A percentile compares a stretch with the other conserved stretches of the same genome.
Evolutionary conservation across 2,113 vertebrate genomes (phyloP).

Genomic region (Dascyllus trimaculatus): DNA sequence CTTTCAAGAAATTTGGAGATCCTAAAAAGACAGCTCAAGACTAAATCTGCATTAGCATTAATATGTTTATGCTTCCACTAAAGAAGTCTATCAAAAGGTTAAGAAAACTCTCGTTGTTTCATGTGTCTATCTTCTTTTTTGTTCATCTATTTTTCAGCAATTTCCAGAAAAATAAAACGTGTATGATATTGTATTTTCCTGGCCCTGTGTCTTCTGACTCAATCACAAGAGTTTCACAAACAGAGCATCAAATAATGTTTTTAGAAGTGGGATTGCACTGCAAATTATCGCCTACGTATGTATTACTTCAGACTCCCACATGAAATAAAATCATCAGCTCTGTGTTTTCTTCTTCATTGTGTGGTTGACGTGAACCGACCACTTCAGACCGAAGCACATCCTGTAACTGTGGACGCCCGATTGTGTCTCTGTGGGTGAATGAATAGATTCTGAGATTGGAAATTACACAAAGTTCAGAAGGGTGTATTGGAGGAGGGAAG

Average conservation of each 20-base stretch:
- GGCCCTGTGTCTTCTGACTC: not conserved
- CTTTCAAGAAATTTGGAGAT: no score
- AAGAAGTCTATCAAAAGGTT: no score
- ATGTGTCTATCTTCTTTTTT: no score
- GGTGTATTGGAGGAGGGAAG: slow-evolving; percentile 16
- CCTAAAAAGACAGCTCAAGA: no score
- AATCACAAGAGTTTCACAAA: not conserved
- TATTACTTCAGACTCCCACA: slow-evolving; percentile 39
- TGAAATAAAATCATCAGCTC: slow-evolving; percentile 32
- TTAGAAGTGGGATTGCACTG: not conserved
- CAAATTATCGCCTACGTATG: slow-evolving; percentile 15
- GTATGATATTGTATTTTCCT: not conserved
- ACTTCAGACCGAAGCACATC: slow-evolving; percentile 18
- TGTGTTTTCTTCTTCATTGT: slow-evolving; percentile 21
- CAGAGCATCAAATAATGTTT: not conserved
- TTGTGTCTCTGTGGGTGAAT: slow-evolving; percentile 23
- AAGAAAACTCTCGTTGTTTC: no score
- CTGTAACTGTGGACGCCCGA: not conserved
- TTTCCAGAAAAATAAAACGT: not conserved
- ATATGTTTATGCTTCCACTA: no score
- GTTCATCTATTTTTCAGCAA: no score
- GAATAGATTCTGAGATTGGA: slow-evolving; percentile 27
- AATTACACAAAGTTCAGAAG: slow-evolving; percentile 29
- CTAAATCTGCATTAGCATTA: no score
- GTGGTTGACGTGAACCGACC: slow-evolving; percentile 40